Conservation (phyloP, 2,888 invertebrate genomes). For the Volucella inanis region DNA sequence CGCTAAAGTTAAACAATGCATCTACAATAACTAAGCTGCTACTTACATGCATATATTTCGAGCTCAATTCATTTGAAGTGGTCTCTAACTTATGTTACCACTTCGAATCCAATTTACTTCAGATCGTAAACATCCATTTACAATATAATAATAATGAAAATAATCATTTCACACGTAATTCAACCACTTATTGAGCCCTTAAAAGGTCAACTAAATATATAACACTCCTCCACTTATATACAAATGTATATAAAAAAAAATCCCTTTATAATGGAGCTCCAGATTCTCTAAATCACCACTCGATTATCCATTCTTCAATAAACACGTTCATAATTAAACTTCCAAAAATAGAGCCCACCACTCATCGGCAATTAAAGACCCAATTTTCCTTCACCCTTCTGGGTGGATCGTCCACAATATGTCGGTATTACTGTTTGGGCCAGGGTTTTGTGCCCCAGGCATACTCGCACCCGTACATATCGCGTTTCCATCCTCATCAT, state of each 20-base stretch:
- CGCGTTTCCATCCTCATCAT: neutral
- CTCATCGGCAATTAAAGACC: slow-evolving; percentile 39
- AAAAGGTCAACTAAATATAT: slow-evolving; percentile 25
- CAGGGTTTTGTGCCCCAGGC: neutral
- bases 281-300: slow-evolving; percentile 21
- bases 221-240: neutral
- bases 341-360: slow-evolving; percentile 29
- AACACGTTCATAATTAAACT: slow-evolving; percentile 37
- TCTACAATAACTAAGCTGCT: no score
- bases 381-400: neutral
- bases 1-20: no score
- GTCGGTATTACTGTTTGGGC: no score
- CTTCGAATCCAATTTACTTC: no score
- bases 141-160: neutral
- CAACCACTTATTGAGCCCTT: neutral
- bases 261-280: slow-evolving; percentile 22
- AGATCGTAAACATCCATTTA: no score
- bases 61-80: no score
- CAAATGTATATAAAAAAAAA: neutral
- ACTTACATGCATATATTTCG: no score
- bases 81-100: no score
- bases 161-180: slow-evolving; percentile 2
- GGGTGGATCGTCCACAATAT: neutral
- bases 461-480: neutral
- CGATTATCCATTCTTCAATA: slow-evolving; percentile 21